Percentiles rank a stretch among this genome's conserved stretches.
These are phyloP conservation scores for Columba livia DNA, from an alignment of 2,113 vertebrate species.

Conservation along the genomic window DNA sequence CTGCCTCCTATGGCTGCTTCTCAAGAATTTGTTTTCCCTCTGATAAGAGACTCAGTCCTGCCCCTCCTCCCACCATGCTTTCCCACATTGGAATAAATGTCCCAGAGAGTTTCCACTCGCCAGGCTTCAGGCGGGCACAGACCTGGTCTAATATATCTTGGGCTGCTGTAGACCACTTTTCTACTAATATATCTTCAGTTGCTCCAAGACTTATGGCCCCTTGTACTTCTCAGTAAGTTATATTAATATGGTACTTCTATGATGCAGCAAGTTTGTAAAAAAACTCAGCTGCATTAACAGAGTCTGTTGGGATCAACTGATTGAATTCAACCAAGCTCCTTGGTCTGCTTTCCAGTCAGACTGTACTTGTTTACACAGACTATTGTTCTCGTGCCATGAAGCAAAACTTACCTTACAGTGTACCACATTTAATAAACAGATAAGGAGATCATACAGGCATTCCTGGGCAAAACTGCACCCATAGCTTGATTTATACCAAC, in stretches of 20 bases:
- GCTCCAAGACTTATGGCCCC: background rate
- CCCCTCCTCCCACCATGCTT: background rate
- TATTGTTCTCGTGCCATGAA: background rate
- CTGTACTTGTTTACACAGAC: background rate
- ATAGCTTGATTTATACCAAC: background rate
- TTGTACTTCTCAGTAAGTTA: conserved; percentile 38
- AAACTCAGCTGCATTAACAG: conserved; percentile 58
- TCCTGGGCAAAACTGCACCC: background rate
- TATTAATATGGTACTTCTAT: conserved; percentile 35
- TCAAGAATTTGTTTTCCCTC: background rate
- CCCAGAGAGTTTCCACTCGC: background rate
- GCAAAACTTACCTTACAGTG: background rate
- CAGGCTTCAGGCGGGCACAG: background rate
- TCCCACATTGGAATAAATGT: background rate
- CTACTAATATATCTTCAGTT: conserved; percentile 47
- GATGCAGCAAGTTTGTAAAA: background rate
- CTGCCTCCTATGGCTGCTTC: background rate
- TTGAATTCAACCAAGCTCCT: background rate
- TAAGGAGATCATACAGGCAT: background rate
- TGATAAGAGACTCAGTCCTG: background rate
- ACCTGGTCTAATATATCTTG: background rate
- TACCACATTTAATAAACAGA: background rate
- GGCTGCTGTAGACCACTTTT: conserved; percentile 37
- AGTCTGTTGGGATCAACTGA: background rate
- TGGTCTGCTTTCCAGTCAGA: conserved; percentile 27